Conservation (phyloP, 1,140 invertebrate genomes). For the Notospermus geniculatus region DNA sequence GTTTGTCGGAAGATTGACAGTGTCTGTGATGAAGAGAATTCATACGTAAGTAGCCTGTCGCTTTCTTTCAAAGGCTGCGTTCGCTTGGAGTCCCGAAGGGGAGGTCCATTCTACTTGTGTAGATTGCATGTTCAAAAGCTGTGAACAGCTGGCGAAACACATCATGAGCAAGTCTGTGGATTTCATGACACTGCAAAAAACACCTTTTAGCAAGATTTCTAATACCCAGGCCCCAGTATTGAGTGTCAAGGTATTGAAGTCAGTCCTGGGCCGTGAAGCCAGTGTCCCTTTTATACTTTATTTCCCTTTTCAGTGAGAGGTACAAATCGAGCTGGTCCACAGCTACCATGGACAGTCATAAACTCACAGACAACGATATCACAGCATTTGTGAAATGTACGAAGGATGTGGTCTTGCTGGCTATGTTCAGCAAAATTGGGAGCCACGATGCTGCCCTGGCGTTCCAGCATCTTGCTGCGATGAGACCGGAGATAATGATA, state of each 20-base stretch:
- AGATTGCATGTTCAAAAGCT: too few species aligned
- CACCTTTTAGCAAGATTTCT: too few species aligned
- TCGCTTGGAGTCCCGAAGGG: too few species aligned
- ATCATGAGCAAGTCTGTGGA: too few species aligned
- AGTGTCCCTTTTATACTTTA: too few species aligned
- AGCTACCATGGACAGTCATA: slow-evolving; percentile 65
- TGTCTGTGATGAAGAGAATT: slow-evolving; percentile 39
- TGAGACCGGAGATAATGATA: slow-evolving; percentile 80
- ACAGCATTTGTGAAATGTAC: slow-evolving; percentile 77
- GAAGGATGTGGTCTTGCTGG: slow-evolving; percentile 67
- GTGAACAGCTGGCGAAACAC: too few species aligned
- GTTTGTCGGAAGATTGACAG: slow-evolving; percentile 41
- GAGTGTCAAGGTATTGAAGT: too few species aligned
- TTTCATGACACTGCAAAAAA: too few species aligned
- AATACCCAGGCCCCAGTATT: too few species aligned
- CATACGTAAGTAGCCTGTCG: slow-evolving; percentile 43
- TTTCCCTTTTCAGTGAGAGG: slow-evolving; percentile 60
- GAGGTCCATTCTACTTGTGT: too few species aligned
- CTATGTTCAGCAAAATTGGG: slow-evolving; percentile 75
- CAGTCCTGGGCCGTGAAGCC: too few species aligned
- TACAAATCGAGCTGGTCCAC: slow-evolving; percentile 66
- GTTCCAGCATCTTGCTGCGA: slow-evolving; percentile 71
- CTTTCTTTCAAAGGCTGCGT: too few species aligned
- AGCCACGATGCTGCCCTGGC: slow-evolving; percentile 66
- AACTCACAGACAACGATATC: slow-evolving; percentile 77